Percentiles rank a stretch among this genome's conserved stretches.
Conservation (phyloP, 2,113 vertebrate species). For the Pithys albifrons region DNA sequence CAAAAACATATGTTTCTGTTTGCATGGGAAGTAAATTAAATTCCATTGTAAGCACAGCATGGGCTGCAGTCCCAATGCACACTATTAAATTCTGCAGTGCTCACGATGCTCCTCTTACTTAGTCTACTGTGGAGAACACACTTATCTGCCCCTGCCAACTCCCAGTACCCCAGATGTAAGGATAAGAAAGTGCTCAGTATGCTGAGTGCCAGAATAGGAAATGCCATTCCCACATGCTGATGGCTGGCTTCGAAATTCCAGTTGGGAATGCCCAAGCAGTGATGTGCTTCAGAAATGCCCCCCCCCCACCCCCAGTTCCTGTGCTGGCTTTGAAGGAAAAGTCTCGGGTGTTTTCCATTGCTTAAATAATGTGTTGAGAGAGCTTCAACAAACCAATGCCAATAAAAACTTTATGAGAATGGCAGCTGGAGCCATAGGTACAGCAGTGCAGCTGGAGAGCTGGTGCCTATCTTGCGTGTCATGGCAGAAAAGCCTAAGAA, state of each 20-base stretch:
- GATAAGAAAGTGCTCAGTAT: not conserved
- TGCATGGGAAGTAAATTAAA: conserved; percentile 41
- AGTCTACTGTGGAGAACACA: not conserved
- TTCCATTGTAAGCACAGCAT: conserved; percentile 39
- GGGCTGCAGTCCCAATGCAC: not conserved
- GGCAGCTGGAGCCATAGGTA: not conserved
- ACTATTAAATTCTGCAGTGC: conserved; percentile 4
- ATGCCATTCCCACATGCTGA: not conserved
- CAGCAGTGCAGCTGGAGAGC: not conserved
- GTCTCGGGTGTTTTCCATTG: not conserved
- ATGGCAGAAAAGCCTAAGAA: not conserved
- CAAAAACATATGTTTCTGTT: conserved; percentile 32
- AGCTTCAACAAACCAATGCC: not conserved
- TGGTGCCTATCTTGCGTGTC: not conserved
- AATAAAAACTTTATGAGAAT: not conserved
- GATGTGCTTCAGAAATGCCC: not conserved
- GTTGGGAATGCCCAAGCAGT: not conserved
- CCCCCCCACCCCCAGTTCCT: not conserved
- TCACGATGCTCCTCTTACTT: not conserved
- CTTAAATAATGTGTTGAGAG: not conserved
- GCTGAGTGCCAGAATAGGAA: not conserved
- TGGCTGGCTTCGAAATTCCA: not conserved
- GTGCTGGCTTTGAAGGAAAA: not conserved
- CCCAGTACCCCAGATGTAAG: not conserved
- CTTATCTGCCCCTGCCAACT: conserved; percentile 9